Conservation (phyloP, 2,113 vertebrate species). For the Melanerpes formicivorus region DNA sequence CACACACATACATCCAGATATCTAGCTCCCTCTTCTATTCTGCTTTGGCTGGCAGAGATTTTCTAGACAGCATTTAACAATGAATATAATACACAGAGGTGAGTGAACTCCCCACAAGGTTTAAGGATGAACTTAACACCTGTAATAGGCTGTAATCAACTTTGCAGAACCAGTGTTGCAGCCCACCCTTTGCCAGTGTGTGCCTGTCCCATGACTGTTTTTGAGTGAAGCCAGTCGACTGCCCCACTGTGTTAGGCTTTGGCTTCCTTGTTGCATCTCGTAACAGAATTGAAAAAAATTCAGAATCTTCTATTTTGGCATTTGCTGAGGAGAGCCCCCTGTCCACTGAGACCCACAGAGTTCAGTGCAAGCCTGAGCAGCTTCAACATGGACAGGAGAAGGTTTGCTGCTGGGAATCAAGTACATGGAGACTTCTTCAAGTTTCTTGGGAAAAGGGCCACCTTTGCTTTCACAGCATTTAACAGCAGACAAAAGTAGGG, state of each 20-base stretch:
- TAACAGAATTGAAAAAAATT: not conserved
- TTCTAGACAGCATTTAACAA: not conserved
- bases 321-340: not conserved
- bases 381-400: not conserved
- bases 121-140: not conserved
- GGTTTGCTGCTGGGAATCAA: not conserved
- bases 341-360: not conserved
- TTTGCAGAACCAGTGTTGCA: not conserved
- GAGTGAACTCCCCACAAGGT: not conserved
- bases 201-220: rapidly evolving
- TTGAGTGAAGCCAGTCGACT: rapidly evolving
- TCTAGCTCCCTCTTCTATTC: not conserved
- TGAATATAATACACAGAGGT: not conserved
- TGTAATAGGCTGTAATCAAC: not conserved
- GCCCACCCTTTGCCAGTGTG: rapidly evolving
- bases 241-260: rapidly evolving
- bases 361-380: not conserved
- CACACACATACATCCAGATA: not conserved
- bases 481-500: not conserved
- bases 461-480: not conserved
- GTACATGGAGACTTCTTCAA: not conserved
- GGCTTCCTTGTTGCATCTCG: rapidly evolving
- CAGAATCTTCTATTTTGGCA: not conserved
- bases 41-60: not conserved
- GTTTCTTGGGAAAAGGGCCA: not conserved